A percentile compares a stretch with the other conserved stretches of the same genome.
Evolutionary conservation across 2,113 vertebrate genomes (phyloP).

Genomic region (Festucalex cinctus): DNA sequence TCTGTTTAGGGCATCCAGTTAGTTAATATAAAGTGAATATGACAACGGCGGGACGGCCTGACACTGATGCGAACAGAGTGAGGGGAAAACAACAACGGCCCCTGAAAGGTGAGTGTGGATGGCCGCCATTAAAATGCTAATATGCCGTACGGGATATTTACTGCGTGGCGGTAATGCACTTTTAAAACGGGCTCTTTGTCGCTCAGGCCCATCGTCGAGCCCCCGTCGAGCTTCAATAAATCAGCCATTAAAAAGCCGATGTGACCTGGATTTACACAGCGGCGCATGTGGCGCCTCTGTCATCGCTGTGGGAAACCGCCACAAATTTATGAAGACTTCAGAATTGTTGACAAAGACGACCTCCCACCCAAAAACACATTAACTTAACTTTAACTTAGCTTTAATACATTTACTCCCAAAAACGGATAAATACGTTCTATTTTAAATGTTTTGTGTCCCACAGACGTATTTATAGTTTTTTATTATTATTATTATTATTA

Average conservation of each 20-base stretch:
- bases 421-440: too few relatives aligned
- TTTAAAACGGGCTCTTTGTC: constrained; percentile 73
- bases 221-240: constrained; percentile 62
- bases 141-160: constrained; percentile 68
- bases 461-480: too few relatives aligned
- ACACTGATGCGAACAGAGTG: constrained; percentile 18
- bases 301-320: constrained; percentile 36
- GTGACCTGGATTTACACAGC: constrained; percentile 69
- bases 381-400: too few relatives aligned
- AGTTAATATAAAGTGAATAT: not conserved
- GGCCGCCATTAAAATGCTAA: constrained; percentile 73
- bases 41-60: constrained; percentile 22
- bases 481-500: too few relatives aligned
- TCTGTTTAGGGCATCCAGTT: not conserved
- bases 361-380: not conserved
- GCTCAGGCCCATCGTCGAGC: constrained; percentile 52
- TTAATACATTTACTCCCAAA: too few relatives aligned
- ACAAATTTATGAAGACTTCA: constrained; percentile 68
- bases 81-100: constrained; percentile 24
- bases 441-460: too few relatives aligned
- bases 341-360: constrained; percentile 26
- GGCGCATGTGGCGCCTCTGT: constrained; percentile 27
- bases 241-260: constrained; percentile 72
- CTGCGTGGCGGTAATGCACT: constrained; percentile 68
- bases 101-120: constrained; percentile 43